A percentile compares a stretch with the other conserved stretches of the same genome.
Conservation (phyloP, 2,888 invertebrate species). For the Galerucella calmariensis region DNA sequence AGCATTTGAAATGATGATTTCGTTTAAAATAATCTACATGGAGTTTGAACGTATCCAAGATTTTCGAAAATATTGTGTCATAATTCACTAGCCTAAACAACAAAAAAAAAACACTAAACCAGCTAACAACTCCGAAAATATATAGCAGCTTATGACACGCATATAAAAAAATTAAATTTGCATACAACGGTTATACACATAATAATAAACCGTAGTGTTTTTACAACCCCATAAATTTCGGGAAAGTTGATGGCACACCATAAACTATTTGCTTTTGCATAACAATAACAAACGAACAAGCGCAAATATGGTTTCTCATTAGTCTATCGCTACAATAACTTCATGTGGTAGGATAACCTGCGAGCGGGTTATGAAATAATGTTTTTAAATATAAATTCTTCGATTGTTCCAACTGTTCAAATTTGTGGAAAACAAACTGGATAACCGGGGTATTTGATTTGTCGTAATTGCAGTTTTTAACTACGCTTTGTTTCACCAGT, state of each 20-base stretch:
- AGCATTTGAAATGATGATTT: slow-evolving; percentile 24
- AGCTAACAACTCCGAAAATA: slow-evolving; percentile 10
- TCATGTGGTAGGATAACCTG: slow-evolving; percentile 29
- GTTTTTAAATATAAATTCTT: slow-evolving; percentile 1
- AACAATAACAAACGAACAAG: slow-evolving; percentile 46
- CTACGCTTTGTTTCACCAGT: background rate
- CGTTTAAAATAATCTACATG: background rate
- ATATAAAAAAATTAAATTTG: slow-evolving; percentile 35
- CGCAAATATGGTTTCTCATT: slow-evolving; percentile 44
- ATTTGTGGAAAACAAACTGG: background rate
- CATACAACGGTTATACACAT: slow-evolving; percentile 26
- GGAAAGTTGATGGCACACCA: slow-evolving; percentile 43
- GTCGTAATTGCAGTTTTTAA: background rate
- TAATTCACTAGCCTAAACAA: background rate
- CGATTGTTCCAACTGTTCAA: background rate
- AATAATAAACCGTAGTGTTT: slow-evolving; percentile 40
- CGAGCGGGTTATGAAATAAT: slow-evolving; percentile 4
- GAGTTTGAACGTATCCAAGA: background rate
- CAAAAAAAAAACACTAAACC: background rate
- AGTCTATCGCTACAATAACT: slow-evolving; percentile 41
- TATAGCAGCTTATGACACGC: slow-evolving; percentile 48
- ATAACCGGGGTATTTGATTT: background rate
- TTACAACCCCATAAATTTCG: slow-evolving; percentile 43
- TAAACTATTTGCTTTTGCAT: slow-evolving; percentile 48
- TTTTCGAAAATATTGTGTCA: no score